phyloP scores from a whole-genome alignment of 2,888 invertebrate genomes.

The Scrobipalpa costella region DNA sequence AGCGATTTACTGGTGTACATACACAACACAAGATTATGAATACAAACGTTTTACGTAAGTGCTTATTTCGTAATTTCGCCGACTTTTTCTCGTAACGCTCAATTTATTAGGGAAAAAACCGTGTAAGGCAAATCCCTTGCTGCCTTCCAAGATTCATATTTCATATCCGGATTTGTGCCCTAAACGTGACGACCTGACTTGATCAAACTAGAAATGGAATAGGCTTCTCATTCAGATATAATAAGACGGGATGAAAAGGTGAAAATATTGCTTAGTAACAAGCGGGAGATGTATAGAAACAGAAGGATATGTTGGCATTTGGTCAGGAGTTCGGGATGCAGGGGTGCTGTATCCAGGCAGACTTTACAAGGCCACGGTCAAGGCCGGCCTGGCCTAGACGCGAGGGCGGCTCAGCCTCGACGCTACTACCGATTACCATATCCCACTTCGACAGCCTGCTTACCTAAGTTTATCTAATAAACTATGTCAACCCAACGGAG shows the following conservation, averaged over 20 bases:
- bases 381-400: constrained; percentile 37
- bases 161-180: constrained; percentile 18
- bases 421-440: constrained; percentile 35
- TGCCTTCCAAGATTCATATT: constrained; percentile 17
- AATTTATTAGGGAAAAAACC: not conserved
- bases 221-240: constrained; percentile 10
- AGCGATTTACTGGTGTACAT: not conserved
- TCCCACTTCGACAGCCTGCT: constrained; percentile 38
- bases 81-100: not conserved
- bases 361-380: constrained; percentile 35
- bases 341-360: constrained; percentile 30
- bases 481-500: no score
- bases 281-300: constrained; percentile 20
- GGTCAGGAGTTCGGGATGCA: constrained; percentile 28
- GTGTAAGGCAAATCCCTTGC: constrained; percentile 1
- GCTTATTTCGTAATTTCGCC: not conserved
- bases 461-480: constrained; percentile 24
- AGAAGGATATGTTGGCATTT: constrained; percentile 24
- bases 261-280: constrained; percentile 22
- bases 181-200: constrained; percentile 15
- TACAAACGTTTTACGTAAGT: constrained; percentile 13
- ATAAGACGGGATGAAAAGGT: not conserved
- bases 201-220: constrained; percentile 21
- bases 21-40: not conserved
- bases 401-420: constrained; percentile 30